Base-by-base conservation (phyloP, 2,888 invertebrate species). In the Resseliella maxima region DNA sequence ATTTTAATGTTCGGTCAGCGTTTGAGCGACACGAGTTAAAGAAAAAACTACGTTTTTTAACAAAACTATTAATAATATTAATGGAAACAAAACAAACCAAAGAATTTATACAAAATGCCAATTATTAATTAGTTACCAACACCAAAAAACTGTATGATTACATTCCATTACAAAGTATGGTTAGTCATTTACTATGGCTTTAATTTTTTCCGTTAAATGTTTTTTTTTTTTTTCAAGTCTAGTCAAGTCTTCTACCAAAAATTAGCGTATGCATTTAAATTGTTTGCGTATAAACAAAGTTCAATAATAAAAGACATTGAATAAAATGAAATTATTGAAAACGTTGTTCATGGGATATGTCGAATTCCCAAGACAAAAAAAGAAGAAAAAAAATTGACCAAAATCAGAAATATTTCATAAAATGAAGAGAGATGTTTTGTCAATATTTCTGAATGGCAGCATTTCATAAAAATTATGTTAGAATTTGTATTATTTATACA, bases 1-100 rank as follows among this genome's bases (percentile, higher is more conserved):
- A 83, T 81, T 50, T 86, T 87, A 87, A 87, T 87, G 83, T 87
- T 88, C 87, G 87, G 87, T 87, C 86, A 87, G 85, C 46, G 87
- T 86, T 87, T 86, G 18, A 87, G 86, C 86, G 86, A 87, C 86
- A 86, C 86, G 85, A 86, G 86, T 72, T 54, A 85, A 35, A 54
- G 15, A 54, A 10, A n/a, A n/a, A 85, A 54, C 38, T 83, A 38
- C 38, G 21, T 38, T 85, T 45, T 85, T 85, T 50, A n/a, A n/a
- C 21, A 54, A 83, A 83, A 38, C 83, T 83, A 83, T 83, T 83
- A 83, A 38, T 83, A n/a, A n/a, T 1, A 86, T 50, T 85, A 35
- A 46, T 5, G 41, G n/a, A 18, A 86, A 86, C 38, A 12, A 59
- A 46, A 31, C 35, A 81, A 81, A 10, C 24, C 3, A 64, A 64